A percentile compares a stretch with the other conserved stretches of the same genome.
Conservation (phyloP, 2,797 vertebrate genomes). For the Lophius americanus region DNA sequence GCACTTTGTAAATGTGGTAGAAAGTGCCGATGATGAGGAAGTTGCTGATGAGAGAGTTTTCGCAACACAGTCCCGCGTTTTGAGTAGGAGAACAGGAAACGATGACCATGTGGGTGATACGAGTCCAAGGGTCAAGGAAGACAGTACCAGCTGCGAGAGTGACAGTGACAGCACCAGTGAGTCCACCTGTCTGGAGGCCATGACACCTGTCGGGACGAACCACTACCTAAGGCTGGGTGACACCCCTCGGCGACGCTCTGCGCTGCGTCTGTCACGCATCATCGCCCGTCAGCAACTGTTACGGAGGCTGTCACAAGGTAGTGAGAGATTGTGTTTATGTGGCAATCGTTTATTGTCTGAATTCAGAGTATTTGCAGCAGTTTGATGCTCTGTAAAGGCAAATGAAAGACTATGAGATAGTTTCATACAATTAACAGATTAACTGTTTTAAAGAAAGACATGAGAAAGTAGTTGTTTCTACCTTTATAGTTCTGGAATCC, state of each 20-base stretch:
- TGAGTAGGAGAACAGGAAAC: background rate
- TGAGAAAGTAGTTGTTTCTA: background rate
- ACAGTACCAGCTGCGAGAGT: conserved; percentile 29
- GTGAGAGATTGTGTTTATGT: conserved; percentile 8
- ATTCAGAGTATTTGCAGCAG: background rate
- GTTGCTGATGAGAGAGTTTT: background rate
- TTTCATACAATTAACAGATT: background rate
- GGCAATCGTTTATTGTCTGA: background rate
- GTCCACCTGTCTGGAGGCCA: conserved; percentile 62
- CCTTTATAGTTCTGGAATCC: background rate
- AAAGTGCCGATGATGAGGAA: conserved; percentile 13
- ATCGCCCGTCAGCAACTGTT: conserved; percentile 79
- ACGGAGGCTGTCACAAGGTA: conserved; percentile 77
- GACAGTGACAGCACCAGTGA: conserved; percentile 56
- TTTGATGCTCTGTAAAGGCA: background rate
- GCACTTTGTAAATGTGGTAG: background rate
- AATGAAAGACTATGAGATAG: background rate
- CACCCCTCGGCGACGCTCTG: conserved; percentile 70
- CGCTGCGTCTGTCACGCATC: conserved; percentile 80
- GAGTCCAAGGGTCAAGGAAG: conserved; percentile 9
- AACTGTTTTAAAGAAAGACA: background rate
- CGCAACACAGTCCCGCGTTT: background rate
- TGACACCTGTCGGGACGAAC: conserved; percentile 73
- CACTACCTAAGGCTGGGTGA: conserved; percentile 79
- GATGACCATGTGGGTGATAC: background rate